phyloP scores from a whole-genome alignment of 2,113 vertebrate genomes.

The Pimephales promelas region DNA sequence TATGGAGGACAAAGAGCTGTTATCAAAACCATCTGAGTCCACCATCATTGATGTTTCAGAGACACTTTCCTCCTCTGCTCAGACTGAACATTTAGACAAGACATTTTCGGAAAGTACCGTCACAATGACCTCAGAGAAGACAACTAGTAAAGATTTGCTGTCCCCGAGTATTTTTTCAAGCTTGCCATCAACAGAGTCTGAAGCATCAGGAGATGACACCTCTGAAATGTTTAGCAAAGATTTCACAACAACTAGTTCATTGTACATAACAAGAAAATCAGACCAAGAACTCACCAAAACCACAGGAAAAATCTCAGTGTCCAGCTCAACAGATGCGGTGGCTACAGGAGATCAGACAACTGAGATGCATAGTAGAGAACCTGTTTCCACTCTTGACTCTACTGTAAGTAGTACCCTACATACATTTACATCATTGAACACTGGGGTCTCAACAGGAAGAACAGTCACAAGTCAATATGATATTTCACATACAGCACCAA shows the following conservation, averaged over 20 bases:
- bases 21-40: neutral
- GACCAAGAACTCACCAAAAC: neutral
- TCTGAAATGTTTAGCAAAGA: constrained; percentile 1
- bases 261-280: neutral
- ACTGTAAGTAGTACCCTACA: neutral
- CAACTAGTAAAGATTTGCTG: neutral
- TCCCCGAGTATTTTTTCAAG: neutral
- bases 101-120: neutral
- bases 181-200: neutral
- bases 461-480: neutral
- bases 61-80: neutral
- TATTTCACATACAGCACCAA: neutral
- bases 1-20: neutral
- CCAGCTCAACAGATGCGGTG: neutral
- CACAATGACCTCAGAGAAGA: neutral
- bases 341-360: neutral
- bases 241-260: neutral
- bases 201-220: neutral
- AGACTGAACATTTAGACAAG: neutral
- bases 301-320: neutral
- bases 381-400: neutral
- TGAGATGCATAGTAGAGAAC: neutral
- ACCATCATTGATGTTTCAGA: neutral
- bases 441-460: neutral
- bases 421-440: neutral